These are phyloP conservation scores for Hypomecis atomaria DNA, from an alignment of 2,888 invertebrate genomes.

Conservation along the genomic window DNA sequence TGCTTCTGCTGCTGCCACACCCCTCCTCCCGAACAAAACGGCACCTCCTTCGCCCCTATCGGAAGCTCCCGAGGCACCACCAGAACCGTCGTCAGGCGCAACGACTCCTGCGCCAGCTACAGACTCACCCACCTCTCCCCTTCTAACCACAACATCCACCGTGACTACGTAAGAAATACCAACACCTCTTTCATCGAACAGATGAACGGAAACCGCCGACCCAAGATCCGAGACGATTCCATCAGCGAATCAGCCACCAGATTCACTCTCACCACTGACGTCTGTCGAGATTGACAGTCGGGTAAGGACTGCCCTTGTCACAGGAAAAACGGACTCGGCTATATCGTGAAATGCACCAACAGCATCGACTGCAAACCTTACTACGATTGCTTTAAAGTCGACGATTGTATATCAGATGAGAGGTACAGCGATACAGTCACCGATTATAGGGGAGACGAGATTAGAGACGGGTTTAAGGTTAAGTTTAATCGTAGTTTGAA, in stretches of 20 bases:
- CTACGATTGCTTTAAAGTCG: constrained; percentile 75
- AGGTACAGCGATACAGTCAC: constrained; percentile 68
- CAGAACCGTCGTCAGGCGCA: constrained; percentile 73
- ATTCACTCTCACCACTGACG: constrained; percentile 73
- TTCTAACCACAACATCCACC: constrained; percentile 77
- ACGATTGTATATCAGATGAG: constrained; percentile 55
- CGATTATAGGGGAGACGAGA: constrained; percentile 67
- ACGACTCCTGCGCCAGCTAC: constrained; percentile 79
- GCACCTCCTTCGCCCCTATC: constrained; percentile 75
- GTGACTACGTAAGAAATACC: constrained; percentile 71
- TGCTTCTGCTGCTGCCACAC: constrained; percentile 80
- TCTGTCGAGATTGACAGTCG: constrained; percentile 74
- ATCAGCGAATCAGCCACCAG: constrained; percentile 74
- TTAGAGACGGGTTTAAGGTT: constrained; percentile 68
- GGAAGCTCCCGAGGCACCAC: constrained; percentile 77
- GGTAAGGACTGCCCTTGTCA: constrained; percentile 58
- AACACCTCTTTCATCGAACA: constrained; percentile 80
- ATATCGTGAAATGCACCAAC: constrained; percentile 71
- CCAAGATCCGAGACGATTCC: constrained; percentile 72
- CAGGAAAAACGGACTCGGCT: constrained; percentile 62
- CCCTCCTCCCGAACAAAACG: constrained; percentile 67
- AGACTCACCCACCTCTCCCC: constrained; percentile 77
- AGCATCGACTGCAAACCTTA: constrained; percentile 78
- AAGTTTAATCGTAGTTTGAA: constrained; percentile 78
- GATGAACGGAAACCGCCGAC: constrained; percentile 70